Percentiles rank a stretch among this genome's conserved stretches.
These are phyloP conservation scores for Polydrusus cervinus DNA, from an alignment of 2,888 invertebrate genomes.

Conservation along the genomic window DNA sequence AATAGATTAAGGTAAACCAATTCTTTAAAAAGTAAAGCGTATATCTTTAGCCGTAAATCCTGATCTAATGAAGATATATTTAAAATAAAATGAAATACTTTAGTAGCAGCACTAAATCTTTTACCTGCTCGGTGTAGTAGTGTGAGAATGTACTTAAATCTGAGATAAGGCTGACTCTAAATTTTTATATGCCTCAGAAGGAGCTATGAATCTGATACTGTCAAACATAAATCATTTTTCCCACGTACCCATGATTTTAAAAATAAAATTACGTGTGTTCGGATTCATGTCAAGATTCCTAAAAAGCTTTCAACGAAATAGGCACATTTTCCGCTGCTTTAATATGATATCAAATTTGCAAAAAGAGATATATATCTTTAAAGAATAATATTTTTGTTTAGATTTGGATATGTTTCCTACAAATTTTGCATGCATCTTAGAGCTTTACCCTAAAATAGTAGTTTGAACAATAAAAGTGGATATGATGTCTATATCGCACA, in stretches of 20 bases:
- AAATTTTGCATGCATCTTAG: background rate
- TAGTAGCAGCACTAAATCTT: constrained; percentile 26
- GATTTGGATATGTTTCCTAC: background rate
- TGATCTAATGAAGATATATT: constrained; percentile 35
- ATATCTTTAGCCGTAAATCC: constrained; percentile 21
- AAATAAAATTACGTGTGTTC: constrained; percentile 22
- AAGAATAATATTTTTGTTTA: background rate
- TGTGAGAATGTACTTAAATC: constrained; percentile 32
- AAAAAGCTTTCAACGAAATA: constrained; percentile 8
- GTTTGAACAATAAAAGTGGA: too few species aligned
- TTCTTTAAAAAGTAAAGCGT: constrained; percentile 20
- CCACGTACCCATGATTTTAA: background rate
- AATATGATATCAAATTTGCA: background rate
- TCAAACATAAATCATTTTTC: constrained; percentile 29
- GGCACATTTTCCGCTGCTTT: background rate
- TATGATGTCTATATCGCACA: too few species aligned
- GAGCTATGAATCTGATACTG: constrained; percentile 20
- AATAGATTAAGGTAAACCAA: background rate
- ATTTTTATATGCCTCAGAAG: constrained; percentile 22
- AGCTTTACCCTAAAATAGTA: background rate
- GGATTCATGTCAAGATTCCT: constrained; percentile 1
- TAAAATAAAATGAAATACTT: constrained; percentile 37
- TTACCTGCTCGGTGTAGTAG: constrained; percentile 14
- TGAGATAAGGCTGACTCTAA: constrained; percentile 26
- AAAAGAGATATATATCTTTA: background rate